Percentiles rank a stretch among this genome's conserved stretches.
These are phyloP conservation scores for Trachymyrmex septentrionalis DNA, from an alignment of 1,140 invertebrate genomes.

Conservation along the genomic window DNA sequence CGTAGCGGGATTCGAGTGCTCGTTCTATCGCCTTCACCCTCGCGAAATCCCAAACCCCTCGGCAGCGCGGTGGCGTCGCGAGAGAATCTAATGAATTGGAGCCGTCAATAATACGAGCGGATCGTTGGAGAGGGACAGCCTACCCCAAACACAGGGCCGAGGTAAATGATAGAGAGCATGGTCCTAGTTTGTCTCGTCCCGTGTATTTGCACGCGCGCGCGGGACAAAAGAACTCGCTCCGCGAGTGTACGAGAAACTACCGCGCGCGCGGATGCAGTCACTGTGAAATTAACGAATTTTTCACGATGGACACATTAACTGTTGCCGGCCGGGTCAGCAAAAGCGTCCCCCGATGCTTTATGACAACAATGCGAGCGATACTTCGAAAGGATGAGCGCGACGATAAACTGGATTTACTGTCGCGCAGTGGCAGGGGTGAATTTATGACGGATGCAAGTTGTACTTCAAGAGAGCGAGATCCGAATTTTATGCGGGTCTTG, in stretches of 20 bases:
- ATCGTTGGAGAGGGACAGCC: slow-evolving; percentile 36
- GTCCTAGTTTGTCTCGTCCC: slow-evolving; percentile 29
- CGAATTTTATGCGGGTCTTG: slow-evolving; percentile 10
- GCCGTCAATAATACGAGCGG: slow-evolving; percentile 76
- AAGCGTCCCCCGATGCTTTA: slow-evolving; percentile 75
- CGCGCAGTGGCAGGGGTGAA: slow-evolving; percentile 32
- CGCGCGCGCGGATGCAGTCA: slow-evolving; percentile 71
- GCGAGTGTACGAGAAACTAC: slow-evolving; percentile 27
- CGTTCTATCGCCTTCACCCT: slow-evolving; percentile 22
- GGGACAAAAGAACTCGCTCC: slow-evolving; percentile 46
- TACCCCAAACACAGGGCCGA: slow-evolving; percentile 47
- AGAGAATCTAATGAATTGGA: slow-evolving; percentile 78
- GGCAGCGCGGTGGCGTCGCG: slow-evolving; percentile 45
- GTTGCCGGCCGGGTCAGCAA: slow-evolving; percentile 67
- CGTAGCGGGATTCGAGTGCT: neutral
- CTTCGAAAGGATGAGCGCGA: slow-evolving; percentile 63
- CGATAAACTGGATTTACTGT: slow-evolving; percentile 63
- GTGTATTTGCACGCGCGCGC: neutral
- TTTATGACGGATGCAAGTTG: slow-evolving; percentile 52
- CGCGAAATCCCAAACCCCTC: slow-evolving; percentile 35
- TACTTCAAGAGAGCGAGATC: neutral
- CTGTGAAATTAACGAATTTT: slow-evolving; percentile 83
- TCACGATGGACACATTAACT: slow-evolving; percentile 78
- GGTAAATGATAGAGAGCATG: slow-evolving; percentile 32
- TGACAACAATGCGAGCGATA: slow-evolving; percentile 72